These are phyloP conservation scores for Drosophila setosimentum DNA, from an alignment of 2,888 invertebrate species.

Conservation along the genomic window DNA sequence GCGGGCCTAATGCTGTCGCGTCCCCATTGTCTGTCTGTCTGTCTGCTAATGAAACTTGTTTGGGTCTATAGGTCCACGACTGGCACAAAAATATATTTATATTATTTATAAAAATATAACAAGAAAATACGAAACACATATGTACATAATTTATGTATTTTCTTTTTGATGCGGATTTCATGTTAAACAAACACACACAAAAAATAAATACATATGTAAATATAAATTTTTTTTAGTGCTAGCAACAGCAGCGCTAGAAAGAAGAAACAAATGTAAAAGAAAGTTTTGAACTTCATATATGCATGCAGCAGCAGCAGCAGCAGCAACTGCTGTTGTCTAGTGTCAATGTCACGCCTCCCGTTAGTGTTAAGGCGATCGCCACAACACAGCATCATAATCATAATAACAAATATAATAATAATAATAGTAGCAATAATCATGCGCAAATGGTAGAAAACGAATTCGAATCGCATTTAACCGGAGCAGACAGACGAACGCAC, in stretches of 20 bases:
- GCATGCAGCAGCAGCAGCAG: constrained; percentile 6
- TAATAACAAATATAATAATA: constrained; percentile 48
- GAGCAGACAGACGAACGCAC: constrained; percentile 17
- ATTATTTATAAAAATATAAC: constrained; percentile 10
- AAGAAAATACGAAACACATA: constrained; percentile 11
- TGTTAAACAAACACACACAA: constrained; percentile 1
- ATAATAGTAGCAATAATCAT: constrained; percentile 64
- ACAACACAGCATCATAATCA: constrained; percentile 55
- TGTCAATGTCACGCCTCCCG: constrained; percentile 71
- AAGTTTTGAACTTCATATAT: constrained; percentile 56
- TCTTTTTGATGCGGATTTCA: constrained; percentile 63
- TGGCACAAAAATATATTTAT: constrained; percentile 10
- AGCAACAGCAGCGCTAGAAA: constrained; percentile 12
- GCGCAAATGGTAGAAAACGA: constrained; percentile 67
- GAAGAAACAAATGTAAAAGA: constrained; percentile 58
- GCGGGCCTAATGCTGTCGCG: constrained; percentile 9
- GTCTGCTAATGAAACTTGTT: constrained; percentile 53
- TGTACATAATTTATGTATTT: constrained; percentile 48
- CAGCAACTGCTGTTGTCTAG: constrained; percentile 44
- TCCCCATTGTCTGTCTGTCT: neutral
- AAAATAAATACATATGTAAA: constrained; percentile 20
- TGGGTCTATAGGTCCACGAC: constrained; percentile 22
- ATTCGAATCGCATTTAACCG: constrained; percentile 30
- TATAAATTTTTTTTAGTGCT: constrained; percentile 24
- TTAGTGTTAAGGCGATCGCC: constrained; percentile 56